Evolutionary conservation across 2,113 vertebrate species (phyloP).

Genomic region (Phylloscopus trochiloides): DNA sequence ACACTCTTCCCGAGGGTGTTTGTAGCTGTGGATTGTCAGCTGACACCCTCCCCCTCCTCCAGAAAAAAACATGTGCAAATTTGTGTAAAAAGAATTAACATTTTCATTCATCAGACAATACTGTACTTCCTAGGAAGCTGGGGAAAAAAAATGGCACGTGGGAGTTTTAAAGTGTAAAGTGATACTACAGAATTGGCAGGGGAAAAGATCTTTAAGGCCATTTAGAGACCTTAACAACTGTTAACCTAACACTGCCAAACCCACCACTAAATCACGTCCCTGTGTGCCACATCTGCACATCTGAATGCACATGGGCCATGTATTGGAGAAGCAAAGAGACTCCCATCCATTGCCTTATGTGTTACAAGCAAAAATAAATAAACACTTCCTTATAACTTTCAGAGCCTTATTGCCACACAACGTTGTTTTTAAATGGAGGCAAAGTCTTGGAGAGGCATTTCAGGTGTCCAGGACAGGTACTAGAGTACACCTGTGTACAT

Average conservation of each 20-base stretch:
- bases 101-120: not conserved
- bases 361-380: not conserved
- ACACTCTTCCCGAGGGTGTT: not conserved
- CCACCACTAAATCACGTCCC: not conserved
- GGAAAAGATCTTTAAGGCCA: not conserved
- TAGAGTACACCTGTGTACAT: not conserved
- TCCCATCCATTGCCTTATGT: not conserved
- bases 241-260: not conserved
- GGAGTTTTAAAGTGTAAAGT: not conserved
- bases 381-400: not conserved
- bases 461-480: not conserved
- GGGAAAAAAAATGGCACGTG: not conserved
- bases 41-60: not conserved
- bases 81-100: not conserved
- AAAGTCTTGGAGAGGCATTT: not conserved
- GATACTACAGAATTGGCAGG: too few relatives aligned
- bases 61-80: not conserved
- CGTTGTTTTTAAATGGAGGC: not conserved
- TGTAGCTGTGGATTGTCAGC: not conserved
- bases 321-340: not conserved
- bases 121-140: not conserved
- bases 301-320: not conserved
- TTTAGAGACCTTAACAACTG: not conserved
- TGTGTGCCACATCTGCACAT: not conserved
- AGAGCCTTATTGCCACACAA: not conserved